Base-by-base conservation (phyloP, 2,888 invertebrate genomes). In the Sylvicola fuscatus region DNA sequence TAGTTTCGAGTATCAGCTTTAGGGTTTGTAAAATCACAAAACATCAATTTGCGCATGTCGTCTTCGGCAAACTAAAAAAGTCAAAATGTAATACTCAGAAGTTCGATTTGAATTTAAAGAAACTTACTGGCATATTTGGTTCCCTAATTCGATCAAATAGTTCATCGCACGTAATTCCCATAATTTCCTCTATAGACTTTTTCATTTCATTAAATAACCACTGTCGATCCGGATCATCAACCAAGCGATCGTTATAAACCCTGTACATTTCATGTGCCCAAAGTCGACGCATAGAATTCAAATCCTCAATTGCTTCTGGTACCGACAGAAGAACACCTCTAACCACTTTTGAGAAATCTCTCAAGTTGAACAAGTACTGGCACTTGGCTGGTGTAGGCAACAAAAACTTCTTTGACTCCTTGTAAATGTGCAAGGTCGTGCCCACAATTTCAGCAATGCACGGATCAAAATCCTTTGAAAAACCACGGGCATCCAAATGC, bases 401-500 rank as follows among this genome's bases (percentile, higher is more conserved):
- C 38, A 95, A 66, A 56, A 78, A 77, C n/a, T 64, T 47, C 35
- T 80, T 70, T 37, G 89, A 83, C 46, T 73, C 65, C 51, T 87
- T 84, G 54, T 90, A 93, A 3, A 93, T 71, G 41, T 77, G 74
- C 46, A 95, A 61, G 0, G 93, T 93, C 1, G 84, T 89, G 35
- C 62, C 52, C 3, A 93, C 89, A 36, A 95, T 67, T 58, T 92
- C 79, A 36, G 84, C 81, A 37, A 89, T 83, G 48, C 84, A 86
- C 0, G 87, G 82, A 61, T 90, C 86, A 54, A 93, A 93, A 39
- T 90, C 90, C 56, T 86, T 87, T 10, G 86, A 78, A 59, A 93
- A 95, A 5, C 90, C 92, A 52, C 86, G 78, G n/a, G 86, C 82
- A 49, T 89, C 87, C 47, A 93, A 71, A 66, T 95, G 93, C 93